Conservation (phyloP, 2,113 vertebrate species). For the Cochlearius cochlearius region DNA sequence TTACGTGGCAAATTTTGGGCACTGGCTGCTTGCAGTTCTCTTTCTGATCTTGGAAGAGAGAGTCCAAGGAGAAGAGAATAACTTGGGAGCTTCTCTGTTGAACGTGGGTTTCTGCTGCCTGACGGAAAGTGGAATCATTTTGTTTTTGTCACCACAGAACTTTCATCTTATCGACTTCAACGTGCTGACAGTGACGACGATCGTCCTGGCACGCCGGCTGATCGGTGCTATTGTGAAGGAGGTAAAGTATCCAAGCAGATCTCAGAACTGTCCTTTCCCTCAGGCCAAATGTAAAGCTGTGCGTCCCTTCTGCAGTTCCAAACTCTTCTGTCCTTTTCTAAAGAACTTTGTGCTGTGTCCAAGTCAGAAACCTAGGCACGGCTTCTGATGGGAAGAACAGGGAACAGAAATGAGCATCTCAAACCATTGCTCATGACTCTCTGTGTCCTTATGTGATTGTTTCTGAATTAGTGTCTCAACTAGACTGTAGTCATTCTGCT, state of each 20-base stretch:
- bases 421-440: accelerated
- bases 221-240: slow-evolving; percentile 95
- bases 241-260: slow-evolving; percentile 69
- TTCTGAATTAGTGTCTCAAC: not conserved
- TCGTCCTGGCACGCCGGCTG: slow-evolving; percentile 91
- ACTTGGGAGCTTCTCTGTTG: not conserved
- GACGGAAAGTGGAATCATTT: not conserved
- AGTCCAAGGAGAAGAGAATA: not conserved
- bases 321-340: not conserved
- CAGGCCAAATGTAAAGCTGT: accelerated
- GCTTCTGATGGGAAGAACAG: not conserved
- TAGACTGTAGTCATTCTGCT: not conserved
- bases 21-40: not conserved
- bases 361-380: not conserved
- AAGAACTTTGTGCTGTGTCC: not conserved
- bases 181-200: slow-evolving; percentile 92
- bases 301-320: not conserved
- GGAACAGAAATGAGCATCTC: not conserved
- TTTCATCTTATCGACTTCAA: slow-evolving; percentile 99
- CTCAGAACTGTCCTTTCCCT: not conserved
- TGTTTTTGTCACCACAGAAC: slow-evolving; percentile 80
- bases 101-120: not conserved
- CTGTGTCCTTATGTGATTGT: not conserved
- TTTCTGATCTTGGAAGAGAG: not conserved
- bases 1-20: not conserved